Conservation (phyloP, 2,888 invertebrate genomes). For the Plagiodera versicolora region DNA sequence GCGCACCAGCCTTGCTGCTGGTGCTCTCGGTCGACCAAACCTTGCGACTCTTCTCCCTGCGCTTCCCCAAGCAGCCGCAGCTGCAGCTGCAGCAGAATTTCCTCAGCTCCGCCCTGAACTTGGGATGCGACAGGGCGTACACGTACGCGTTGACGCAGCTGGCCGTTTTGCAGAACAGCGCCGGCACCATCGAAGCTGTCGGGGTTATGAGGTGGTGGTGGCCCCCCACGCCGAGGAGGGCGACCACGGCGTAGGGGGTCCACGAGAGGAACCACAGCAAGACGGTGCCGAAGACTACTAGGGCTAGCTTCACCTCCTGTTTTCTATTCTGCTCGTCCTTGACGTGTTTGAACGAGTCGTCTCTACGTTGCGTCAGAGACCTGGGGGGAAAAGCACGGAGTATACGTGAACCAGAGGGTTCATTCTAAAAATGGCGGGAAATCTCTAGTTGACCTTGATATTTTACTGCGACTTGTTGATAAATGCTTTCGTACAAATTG, state of each 20-base stretch:
- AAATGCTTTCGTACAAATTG: no score
- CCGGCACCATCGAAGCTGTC: slow-evolving; percentile 73
- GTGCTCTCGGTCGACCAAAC: slow-evolving; percentile 40
- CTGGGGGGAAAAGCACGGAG: no score
- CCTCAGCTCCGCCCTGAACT: slow-evolving; percentile 64
- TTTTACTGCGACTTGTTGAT: no score
- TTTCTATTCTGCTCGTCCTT: slow-evolving; percentile 67
- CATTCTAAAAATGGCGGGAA: no score
- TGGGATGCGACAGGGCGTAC: slow-evolving; percentile 79
- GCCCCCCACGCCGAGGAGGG: slow-evolving; percentile 72
- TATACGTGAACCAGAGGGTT: no score
- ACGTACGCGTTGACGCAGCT: slow-evolving; percentile 81
- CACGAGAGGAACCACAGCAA: slow-evolving; percentile 77
- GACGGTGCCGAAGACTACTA: slow-evolving; percentile 70
- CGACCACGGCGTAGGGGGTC: slow-evolving; percentile 80
- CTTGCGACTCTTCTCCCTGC: slow-evolving; percentile 16
- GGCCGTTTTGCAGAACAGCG: slow-evolving; percentile 78
- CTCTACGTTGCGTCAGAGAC: neutral
- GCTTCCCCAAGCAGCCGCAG: slow-evolving; percentile 9
- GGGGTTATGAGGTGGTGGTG: slow-evolving; percentile 68
- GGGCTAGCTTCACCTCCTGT: slow-evolving; percentile 72
- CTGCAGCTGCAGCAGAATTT: slow-evolving; percentile 21
- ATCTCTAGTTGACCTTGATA: no score
- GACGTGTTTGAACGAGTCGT: slow-evolving; percentile 58
- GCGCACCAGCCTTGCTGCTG: neutral